phyloP scores from a whole-genome alignment of 2,797 vertebrate genomes.

The Labroides dimidiatus region DNA sequence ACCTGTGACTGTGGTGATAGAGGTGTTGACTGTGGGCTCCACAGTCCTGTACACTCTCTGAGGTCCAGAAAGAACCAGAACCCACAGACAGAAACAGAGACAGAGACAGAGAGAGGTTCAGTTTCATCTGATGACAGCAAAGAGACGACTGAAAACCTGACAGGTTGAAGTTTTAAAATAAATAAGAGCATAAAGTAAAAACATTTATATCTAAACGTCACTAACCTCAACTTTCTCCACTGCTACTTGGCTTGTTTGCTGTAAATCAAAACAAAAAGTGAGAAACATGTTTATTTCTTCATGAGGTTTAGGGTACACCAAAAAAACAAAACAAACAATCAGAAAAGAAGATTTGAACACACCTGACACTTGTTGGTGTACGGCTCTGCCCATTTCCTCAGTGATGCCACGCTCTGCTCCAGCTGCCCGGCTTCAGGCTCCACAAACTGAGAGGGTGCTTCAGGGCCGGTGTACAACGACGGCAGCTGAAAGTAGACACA shows the following conservation, averaged over 20 bases:
- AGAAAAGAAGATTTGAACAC: slow-evolving; percentile 9
- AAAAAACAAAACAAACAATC: too few species aligned
- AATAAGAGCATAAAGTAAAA: too few species aligned
- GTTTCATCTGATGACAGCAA: not conserved
- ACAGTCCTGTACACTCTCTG: slow-evolving; percentile 85
- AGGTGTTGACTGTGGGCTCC: slow-evolving; percentile 84
- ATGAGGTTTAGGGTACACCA: too few species aligned
- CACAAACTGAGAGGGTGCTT: slow-evolving; percentile 71
- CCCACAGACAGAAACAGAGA: slow-evolving; percentile 4
- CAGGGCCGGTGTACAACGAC: slow-evolving; percentile 90
- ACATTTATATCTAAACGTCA: not conserved
- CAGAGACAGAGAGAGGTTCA: not conserved
- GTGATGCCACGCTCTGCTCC: slow-evolving; percentile 85
- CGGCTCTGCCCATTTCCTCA: slow-evolving; percentile 86
- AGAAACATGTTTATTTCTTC: not conserved
- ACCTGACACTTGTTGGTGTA: slow-evolving; percentile 90
- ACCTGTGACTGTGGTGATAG: slow-evolving; percentile 86
- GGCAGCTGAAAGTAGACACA: slow-evolving; percentile 81
- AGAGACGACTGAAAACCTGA: not conserved
- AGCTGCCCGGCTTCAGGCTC: slow-evolving; percentile 82
- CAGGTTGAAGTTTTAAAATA: not conserved
- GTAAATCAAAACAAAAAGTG: slow-evolving; percentile 1
- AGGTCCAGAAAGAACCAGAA: slow-evolving; percentile 24
- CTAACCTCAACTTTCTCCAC: slow-evolving; percentile 69
- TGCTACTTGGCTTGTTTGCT: slow-evolving; percentile 52